Evolutionary conservation across 2,888 invertebrate species (phyloP).

Genomic region (Nowickia ferox): DNA sequence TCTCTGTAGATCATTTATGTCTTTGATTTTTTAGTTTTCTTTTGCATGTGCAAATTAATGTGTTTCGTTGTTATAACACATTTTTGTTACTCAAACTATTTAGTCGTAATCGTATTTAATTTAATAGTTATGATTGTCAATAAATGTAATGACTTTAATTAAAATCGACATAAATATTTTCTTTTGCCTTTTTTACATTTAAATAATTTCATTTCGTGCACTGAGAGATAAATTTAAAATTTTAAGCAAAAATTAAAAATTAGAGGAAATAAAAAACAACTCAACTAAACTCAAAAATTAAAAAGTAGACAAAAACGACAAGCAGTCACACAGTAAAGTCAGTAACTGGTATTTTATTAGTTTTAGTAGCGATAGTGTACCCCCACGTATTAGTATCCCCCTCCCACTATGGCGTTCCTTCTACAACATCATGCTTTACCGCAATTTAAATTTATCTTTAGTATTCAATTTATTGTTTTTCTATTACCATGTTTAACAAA

Average conservation of each 20-base stretch:
- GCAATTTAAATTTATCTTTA: constrained; percentile 70
- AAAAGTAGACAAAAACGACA: constrained; percentile 3
- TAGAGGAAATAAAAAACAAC: background rate
- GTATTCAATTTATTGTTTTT: constrained; percentile 72
- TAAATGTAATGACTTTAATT: constrained; percentile 71
- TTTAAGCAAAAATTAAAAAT: constrained; percentile 2
- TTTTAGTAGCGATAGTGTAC: constrained; percentile 11
- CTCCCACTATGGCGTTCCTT: background rate
- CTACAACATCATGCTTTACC: constrained; percentile 52
- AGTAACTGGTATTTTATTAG: constrained; percentile 24
- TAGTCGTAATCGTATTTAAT: constrained; percentile 39
- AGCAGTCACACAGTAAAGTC: background rate
- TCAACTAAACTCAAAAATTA: background rate
- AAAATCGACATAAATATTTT: constrained; percentile 69
- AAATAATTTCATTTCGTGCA: constrained; percentile 54
- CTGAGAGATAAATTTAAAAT: background rate
- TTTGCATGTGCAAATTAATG: constrained; percentile 3
- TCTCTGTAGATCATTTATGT: constrained; percentile 15
- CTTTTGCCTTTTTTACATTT: background rate
- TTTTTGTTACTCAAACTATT: constrained; percentile 50
- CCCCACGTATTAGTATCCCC: background rate
- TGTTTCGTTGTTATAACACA: constrained; percentile 47
- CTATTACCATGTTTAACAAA: constrained; percentile 68
- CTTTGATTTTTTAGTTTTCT: background rate
- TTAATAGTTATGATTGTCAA: constrained; percentile 69